Base-by-base conservation (phyloP, 2,113 vertebrate genomes). In the Mionectes macconnelli region DNA sequence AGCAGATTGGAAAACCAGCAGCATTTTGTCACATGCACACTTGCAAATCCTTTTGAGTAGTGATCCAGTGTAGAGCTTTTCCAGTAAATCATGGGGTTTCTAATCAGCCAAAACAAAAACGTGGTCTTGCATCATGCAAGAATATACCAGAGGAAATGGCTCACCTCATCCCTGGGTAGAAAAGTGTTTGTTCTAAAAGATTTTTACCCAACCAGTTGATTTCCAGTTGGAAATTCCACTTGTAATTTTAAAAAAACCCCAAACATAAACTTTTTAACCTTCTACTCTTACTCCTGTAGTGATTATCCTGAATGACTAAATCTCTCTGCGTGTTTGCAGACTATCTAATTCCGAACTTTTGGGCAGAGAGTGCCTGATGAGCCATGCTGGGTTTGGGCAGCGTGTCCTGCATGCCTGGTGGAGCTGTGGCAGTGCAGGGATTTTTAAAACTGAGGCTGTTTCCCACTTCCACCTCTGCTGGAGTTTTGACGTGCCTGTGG, bases 401-500 rank as follows among this genome's bases (percentile, higher is more conserved):
- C 17, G 7, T 50, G 11, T 49, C 52, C 47, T 82, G 91, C 84
- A n/a, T 84, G 86, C 64, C 83, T 74, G 69, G 6, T 42, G 76
- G 3, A 10, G 67, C 79, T 47, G 30, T 47, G 52, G 59, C 56
- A 37, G 21, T 30, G 73, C 49, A 66, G 35, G 31, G 35, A 3
- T 12, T 22, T 18, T 14, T 39, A 35, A 3, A 40, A 47, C 72
- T 79, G 98, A 97, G 94, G 60, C 97, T 98, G 96, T 75, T 98
- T 98, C 69, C 87, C 68, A 2, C 79, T 14, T 73, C 31, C 81
- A 85, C 74, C 95, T 73, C 52, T 83, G 98, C 98, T 96, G 96
- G 80, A 96, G 68, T 91, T 94, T 97, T 98, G 97, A 98, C 97
- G n/a, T 98, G 97, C 97, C 96, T 97, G 93, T 97, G 98, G 95